Conservation (phyloP, 2,113 vertebrate genomes). For the Eudyptes chrysolophus region DNA sequence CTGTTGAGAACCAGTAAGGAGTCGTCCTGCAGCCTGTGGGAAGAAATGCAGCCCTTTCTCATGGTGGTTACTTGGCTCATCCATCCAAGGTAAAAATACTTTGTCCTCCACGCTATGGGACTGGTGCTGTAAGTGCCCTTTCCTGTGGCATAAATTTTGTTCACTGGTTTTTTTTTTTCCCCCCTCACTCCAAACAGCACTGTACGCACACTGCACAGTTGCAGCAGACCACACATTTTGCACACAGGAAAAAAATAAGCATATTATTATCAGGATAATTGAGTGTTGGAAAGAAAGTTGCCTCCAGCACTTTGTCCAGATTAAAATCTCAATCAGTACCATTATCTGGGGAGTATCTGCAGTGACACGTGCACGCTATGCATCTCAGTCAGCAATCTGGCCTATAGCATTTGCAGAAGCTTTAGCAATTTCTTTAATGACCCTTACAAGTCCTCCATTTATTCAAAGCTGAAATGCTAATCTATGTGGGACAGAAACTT, state of each 20-base stretch:
- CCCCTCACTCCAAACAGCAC: neutral
- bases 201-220: neutral
- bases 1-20: conserved; percentile 3
- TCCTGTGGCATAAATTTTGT: neutral
- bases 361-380: conserved; percentile 39
- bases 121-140: neutral
- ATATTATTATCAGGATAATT: conserved; percentile 51
- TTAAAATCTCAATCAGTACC: conserved; percentile 60
- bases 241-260: neutral
- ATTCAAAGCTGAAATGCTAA: conserved; percentile 33
- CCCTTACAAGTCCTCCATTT: conserved; percentile 50
- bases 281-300: conserved; percentile 35
- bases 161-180: neutral
- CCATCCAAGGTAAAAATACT: neutral
- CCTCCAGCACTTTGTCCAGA: conserved; percentile 19
- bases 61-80: neutral
- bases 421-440: conserved; percentile 61
- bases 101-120: neutral
- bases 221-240: conserved; percentile 43
- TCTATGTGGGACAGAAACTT: conserved; percentile 47
- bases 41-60: conserved; percentile 24
- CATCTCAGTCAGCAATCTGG: conserved; percentile 42
- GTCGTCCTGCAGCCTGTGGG: neutral
- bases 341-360: conserved; percentile 56
- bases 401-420: conserved; percentile 48